phyloP scores from a whole-genome alignment of 2,888 invertebrate species.

The Microctonus brassicae region DNA sequence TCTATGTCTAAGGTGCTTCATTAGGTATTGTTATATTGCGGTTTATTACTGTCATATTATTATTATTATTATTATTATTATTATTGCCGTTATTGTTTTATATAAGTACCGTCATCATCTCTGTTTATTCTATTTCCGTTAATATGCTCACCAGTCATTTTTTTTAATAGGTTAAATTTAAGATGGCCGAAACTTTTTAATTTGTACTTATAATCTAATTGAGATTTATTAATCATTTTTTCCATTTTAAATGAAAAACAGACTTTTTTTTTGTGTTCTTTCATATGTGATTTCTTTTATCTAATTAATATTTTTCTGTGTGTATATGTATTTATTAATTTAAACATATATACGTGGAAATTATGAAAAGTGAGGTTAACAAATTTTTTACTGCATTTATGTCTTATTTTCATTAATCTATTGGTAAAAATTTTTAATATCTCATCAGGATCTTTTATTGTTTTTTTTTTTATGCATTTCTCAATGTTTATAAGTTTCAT shows the following conservation, averaged over 20 bases:
- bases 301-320: not conserved
- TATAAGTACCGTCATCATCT: conserved; percentile 13
- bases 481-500: conserved; percentile 40
- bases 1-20: conserved; percentile 61
- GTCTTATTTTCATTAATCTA: not conserved
- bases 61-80: conserved; percentile 51
- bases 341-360: too few relatives aligned
- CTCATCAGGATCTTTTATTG: conserved; percentile 14
- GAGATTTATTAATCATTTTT: conserved; percentile 43
- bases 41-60: conserved; percentile 53
- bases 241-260: not conserved
- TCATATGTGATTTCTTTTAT: not conserved
- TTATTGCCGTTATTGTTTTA: conserved; percentile 34
- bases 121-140: conserved; percentile 24
- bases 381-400: too few relatives aligned
- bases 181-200: not conserved
- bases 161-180: conserved; percentile 32
- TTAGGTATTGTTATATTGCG: conserved; percentile 61
- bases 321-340: conserved; percentile 8
- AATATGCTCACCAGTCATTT: conserved; percentile 22
- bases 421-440: not conserved
- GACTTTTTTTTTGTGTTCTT: not conserved
- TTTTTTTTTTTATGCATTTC: conserved; percentile 47
- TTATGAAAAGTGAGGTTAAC: too few relatives aligned
- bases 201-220: conserved; percentile 34